Percentiles rank a stretch among this genome's conserved stretches.
Evolutionary conservation across 2,888 invertebrate genomes (phyloP).

Genomic region (Erebia aethiops): DNA sequence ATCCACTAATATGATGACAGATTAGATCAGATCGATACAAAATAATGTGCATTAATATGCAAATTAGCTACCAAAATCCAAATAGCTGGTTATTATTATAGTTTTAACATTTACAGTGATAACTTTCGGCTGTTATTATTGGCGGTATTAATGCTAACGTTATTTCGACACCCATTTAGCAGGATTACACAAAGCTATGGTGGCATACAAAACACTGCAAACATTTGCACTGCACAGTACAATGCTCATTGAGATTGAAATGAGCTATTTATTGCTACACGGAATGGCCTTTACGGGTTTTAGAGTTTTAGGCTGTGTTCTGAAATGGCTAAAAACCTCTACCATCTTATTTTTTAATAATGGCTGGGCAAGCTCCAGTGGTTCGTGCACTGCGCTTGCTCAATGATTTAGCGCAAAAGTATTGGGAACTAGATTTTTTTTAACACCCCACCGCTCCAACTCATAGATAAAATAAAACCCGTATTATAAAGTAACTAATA

Average conservation of each 20-base stretch:
- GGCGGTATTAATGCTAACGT: constrained; percentile 15
- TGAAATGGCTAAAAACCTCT: background rate
- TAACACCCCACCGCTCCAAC: no score
- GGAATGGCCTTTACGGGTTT: constrained; percentile 34
- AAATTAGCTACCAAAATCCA: background rate
- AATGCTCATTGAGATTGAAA: constrained; percentile 52
- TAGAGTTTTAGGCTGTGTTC: constrained; percentile 26
- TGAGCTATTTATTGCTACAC: constrained; percentile 52
- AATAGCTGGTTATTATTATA: background rate
- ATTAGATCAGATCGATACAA: background rate
- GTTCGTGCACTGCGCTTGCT: no score
- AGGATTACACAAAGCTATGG: constrained; percentile 31
- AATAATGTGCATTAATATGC: background rate
- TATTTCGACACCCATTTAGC: constrained; percentile 23
- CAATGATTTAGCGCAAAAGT: no score
- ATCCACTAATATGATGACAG: no score
- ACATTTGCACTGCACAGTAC: constrained; percentile 49
- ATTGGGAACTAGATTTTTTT: no score
- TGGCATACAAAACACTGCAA: constrained; percentile 42
- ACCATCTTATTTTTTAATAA: no score
- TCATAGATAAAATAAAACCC: no score
- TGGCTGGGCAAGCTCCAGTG: no score
- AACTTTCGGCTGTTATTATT: constrained; percentile 13
- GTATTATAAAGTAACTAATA: no score
- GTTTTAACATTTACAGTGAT: background rate